Conservation (phyloP, 2,797 vertebrate genomes). For the Vultur gryphus region DNA sequence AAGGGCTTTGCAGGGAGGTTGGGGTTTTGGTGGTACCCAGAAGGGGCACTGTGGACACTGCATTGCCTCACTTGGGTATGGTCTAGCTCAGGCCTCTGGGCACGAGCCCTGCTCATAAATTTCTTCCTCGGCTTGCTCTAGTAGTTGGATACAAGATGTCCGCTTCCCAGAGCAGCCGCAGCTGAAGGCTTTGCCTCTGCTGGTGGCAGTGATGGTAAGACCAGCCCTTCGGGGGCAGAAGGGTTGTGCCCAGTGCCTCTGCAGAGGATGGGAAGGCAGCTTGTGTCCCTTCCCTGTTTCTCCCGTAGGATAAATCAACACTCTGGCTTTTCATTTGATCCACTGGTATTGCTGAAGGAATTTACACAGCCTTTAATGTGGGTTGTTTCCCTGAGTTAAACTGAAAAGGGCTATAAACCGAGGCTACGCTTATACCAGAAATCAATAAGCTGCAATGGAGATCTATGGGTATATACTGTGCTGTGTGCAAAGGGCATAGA, state of each 20-base stretch:
- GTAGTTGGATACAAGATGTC: background rate
- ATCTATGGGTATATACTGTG: background rate
- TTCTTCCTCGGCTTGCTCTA: background rate
- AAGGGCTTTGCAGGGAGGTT: background rate
- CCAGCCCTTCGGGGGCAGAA: background rate
- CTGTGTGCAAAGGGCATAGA: background rate
- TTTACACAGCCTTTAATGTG: background rate
- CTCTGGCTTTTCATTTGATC: background rate
- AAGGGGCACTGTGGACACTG: background rate
- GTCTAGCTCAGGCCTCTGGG: background rate
- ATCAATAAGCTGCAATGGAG: background rate
- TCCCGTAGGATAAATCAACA: background rate
- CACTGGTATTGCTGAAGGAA: background rate
- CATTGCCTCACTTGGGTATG: rapidly evolving
- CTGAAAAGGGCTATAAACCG: background rate
- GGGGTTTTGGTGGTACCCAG: background rate
- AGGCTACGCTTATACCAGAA: background rate
- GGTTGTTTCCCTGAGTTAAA: background rate
- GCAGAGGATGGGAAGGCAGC: background rate
- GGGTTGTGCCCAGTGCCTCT: background rate
- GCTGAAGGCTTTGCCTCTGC: background rate
- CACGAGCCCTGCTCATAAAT: background rate
- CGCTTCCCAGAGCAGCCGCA: background rate
- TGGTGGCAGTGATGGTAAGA: background rate
- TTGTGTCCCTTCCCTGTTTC: background rate